Evolutionary conservation across 1,140 invertebrate species (phyloP), one percentile per base, ranked within the genome.

Genomic region (Drosophila ercepeae): DNA sequence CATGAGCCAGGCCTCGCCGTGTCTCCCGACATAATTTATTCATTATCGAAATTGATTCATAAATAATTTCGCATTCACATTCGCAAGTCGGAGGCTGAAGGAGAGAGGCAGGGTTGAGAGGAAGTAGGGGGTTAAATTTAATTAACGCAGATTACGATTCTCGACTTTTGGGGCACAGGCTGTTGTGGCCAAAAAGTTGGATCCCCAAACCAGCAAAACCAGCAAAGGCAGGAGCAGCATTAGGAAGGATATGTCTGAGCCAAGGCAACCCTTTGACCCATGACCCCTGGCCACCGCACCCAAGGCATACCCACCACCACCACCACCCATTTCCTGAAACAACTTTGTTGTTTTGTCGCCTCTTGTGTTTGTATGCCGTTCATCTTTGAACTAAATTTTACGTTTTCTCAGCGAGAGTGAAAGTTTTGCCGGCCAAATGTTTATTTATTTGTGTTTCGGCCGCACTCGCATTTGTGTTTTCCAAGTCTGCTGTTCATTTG

Each of bases 11-110:
- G 18, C 42, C n/a, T 29, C 8, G 8, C 11, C 21, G 9, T 65
- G 70, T 46, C 52, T 60, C n/a, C 42, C 8, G 36, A 69, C 59
- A 63, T 79, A 75, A 79, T 75, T 79, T 79, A 79, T 79, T 79
- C 77, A 79, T 79, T 75, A 79, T 79, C 76, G 76, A 79, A 79
- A 79, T 79, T 79, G 76, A 79, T 79, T 79, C 76, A 79, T 79
- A 79, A 79, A 79, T 79, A 79, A 75, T 75, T 74, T 75, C 71
- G 52, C 42, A 60, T 75, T 79, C 58, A 32, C 49, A 68, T 72
- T 65, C 54, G 29, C 23, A 9, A 7, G 25, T 16, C 14, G 11
- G 9, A 9, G 3, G 29, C n/a, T n/a, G n/a, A 13, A 42, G 27
- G 21, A 11, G 4, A 13, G 23, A 19, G 1, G 2, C 16, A 7